phyloP scores from a whole-genome alignment of 2,797 vertebrate species.

The Percopsis omiscomaycus region DNA sequence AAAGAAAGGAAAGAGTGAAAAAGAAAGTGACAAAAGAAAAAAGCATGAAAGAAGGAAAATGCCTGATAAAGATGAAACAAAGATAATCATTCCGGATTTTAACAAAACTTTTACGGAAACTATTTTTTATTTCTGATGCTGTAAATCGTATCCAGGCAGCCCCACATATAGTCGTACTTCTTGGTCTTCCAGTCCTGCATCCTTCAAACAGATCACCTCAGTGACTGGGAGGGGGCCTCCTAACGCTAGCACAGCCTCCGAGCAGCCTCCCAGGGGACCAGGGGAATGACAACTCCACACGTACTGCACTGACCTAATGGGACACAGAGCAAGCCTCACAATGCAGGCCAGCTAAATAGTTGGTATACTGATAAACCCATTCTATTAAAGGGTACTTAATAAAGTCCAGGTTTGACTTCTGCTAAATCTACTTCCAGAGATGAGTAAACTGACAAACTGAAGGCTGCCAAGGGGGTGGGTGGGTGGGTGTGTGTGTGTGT shows the following conservation, averaged over 20 bases:
- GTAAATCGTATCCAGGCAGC: no score
- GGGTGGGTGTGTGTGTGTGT: slow-evolving; percentile 18
- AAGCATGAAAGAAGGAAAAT: slow-evolving; percentile 1
- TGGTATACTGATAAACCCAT: background rate
- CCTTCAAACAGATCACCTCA: slow-evolving; percentile 22
- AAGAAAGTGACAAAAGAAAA: no score
- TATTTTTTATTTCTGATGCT: no score
- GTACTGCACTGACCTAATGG: slow-evolving; percentile 6
- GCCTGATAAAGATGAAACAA: background rate
- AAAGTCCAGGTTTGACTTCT: no score
- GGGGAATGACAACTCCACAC: slow-evolving; percentile 54
- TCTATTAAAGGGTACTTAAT: no score
- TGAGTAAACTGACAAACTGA: slow-evolving; percentile 41
- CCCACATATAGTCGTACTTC: no score
- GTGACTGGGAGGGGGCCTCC: slow-evolving; percentile 33
- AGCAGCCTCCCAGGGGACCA: slow-evolving; percentile 45
- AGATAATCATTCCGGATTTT: background rate
- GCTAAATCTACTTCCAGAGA: background rate
- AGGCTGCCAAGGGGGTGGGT: slow-evolving; percentile 5
- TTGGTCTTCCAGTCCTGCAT: no score
- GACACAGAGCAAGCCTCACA: slow-evolving; percentile 19
- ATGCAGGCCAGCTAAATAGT: background rate
- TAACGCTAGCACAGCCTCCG: slow-evolving; percentile 42
- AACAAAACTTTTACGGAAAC: no score
- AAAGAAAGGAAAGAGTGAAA: slow-evolving; percentile 1